These are phyloP conservation scores for Hypolimnas misippus DNA, from an alignment of 2,888 invertebrate genomes.

Conservation along the genomic window DNA sequence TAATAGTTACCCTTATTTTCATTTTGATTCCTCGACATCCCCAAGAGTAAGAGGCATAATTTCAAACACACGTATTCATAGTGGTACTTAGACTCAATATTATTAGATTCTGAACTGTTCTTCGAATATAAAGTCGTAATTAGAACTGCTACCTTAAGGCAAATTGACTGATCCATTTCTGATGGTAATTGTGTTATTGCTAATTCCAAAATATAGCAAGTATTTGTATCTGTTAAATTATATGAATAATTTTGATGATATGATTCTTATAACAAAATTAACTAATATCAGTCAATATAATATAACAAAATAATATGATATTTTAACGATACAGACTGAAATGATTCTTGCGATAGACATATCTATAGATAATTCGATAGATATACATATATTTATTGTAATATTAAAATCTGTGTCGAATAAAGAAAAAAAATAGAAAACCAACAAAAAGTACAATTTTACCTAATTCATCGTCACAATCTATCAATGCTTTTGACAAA, in stretches of 20 bases:
- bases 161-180: slow-evolving; percentile 58
- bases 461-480: slow-evolving; percentile 63
- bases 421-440: too few relatives aligned
- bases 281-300: too few relatives aligned
- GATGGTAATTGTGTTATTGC: slow-evolving; percentile 59
- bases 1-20: slow-evolving; percentile 70
- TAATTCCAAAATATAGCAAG: slow-evolving; percentile 67
- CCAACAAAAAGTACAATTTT: too few relatives aligned
- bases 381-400: too few relatives aligned
- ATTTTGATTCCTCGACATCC: slow-evolving; percentile 59
- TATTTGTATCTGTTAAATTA: slow-evolving; percentile 58
- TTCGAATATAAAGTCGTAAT: slow-evolving; percentile 67
- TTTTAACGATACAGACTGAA: too few relatives aligned
- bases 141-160: slow-evolving; percentile 64
- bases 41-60: slow-evolving; percentile 63
- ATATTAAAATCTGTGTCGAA: too few relatives aligned
- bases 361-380: too few relatives aligned
- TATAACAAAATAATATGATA: too few relatives aligned
- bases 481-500: slow-evolving; percentile 64
- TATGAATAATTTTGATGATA: background rate
- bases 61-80: slow-evolving; percentile 70
- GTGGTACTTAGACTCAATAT: slow-evolving; percentile 49
- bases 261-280: background rate
- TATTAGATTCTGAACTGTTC: slow-evolving; percentile 46
- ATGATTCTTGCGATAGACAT: too few relatives aligned